These are phyloP conservation scores for Whitmania pigra DNA, from an alignment of 1,140 invertebrate genomes.

Conservation along the genomic window DNA sequence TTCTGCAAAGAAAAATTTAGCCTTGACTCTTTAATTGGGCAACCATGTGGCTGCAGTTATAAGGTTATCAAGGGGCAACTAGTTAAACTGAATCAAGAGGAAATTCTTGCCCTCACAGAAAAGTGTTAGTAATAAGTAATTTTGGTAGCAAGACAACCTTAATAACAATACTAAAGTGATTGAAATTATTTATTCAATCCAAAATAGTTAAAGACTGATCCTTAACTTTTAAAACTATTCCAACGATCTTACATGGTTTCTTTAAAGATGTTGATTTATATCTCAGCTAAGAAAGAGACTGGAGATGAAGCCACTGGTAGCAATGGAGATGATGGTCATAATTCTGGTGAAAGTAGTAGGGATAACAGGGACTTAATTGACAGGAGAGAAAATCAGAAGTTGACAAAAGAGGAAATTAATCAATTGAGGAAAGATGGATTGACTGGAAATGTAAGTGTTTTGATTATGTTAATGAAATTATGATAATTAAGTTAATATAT, in stretches of 20 bases:
- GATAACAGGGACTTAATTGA: constrained; percentile 76
- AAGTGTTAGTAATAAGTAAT: neutral
- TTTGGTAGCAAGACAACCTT: no score
- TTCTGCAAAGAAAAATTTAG: constrained; percentile 48
- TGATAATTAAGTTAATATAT: neutral
- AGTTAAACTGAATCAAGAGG: constrained; percentile 46
- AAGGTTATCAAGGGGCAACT: constrained; percentile 47
- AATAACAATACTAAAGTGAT: no score
- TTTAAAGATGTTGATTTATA: constrained; percentile 17
- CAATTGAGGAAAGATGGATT: constrained; percentile 59
- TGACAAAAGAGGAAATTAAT: constrained; percentile 68
- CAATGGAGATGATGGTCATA: neutral
- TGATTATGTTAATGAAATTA: constrained; percentile 13
- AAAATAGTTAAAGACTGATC: no score
- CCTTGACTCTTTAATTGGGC: constrained; percentile 55
- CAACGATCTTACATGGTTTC: neutral
- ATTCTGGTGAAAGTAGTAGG: constrained; percentile 4
- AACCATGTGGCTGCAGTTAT: constrained; percentile 63
- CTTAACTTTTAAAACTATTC: neutral
- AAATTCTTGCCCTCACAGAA: neutral
- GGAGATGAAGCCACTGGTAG: neutral
- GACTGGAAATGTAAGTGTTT: constrained; percentile 49
- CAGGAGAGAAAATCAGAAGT: constrained; percentile 68
- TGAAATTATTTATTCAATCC: no score
- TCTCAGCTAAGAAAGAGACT: neutral